Conservation (phyloP, 1,140 invertebrate species). For the Cheumatopsyche charites region DNA sequence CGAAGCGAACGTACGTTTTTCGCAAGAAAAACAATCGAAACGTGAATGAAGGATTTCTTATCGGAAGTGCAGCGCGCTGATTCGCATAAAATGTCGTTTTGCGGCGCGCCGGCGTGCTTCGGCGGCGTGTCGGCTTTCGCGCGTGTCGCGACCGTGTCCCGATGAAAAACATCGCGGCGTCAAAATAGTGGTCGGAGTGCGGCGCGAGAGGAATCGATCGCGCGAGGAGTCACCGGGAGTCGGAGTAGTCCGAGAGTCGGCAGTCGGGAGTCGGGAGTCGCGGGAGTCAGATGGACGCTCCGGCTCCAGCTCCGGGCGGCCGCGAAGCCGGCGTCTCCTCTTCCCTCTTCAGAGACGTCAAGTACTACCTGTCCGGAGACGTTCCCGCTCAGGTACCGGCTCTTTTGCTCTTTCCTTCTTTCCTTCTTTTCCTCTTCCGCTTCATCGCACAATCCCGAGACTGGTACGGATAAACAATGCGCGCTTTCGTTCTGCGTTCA, state of each 20-base stretch:
- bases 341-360: conserved; percentile 66
- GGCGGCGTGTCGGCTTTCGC: not conserved
- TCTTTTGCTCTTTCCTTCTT: not conserved
- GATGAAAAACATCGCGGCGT: not conserved
- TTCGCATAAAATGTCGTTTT: no score
- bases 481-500: no score
- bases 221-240: not conserved
- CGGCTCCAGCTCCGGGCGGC: not conserved
- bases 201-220: not conserved
- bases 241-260: not conserved
- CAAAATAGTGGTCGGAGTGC: not conserved
- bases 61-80: no score
- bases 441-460: no score
- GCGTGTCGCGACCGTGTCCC: not conserved
- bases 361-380: conserved; percentile 74
- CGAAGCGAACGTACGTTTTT: no score
- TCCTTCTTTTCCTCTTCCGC: not conserved
- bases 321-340: conserved; percentile 33
- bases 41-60: no score
- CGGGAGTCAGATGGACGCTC: not conserved
- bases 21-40: no score
- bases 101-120: no score
- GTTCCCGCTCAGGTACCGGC: conserved; percentile 68
- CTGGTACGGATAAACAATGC: no score
- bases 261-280: no score